Evolutionary conservation across 2,113 vertebrate genomes (phyloP), one percentile per base, ranked within the genome.

Genomic region (Hydropotes inermis): DNA sequence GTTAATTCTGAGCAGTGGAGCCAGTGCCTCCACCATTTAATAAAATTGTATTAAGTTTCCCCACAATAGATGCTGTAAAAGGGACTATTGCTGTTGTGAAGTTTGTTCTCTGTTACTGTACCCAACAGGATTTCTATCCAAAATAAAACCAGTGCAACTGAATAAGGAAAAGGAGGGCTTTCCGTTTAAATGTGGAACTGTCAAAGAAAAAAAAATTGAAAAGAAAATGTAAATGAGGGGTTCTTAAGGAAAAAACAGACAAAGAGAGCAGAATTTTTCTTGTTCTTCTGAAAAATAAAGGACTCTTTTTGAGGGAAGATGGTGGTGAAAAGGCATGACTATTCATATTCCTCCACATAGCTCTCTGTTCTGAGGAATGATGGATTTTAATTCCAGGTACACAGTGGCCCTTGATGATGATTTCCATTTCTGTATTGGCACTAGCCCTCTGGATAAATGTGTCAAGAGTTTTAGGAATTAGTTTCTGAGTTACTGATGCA

Each of bases 401-500:
- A 54, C 96, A 93, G 93, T 97, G 97, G 98, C 98, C 98, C 98
- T 98, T 97, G 97, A 99, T 98, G 98, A 98, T 98, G 98, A 99
- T 98, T 99, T 99, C 98, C 98, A 98, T 98, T 99, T 99, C 97
- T 97, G 60, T 98, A 95, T 96, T 98, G 98, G 97, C 84, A 88
- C 98, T 97, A 98, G 98, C 98, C 98, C 98, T 98, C 98, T 98
- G 98, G 98, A 99, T 99, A 98, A 98, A 99, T 98, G 98, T 98
- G 98, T 98, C 98, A 98, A 97, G 95, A 98, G 97, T 98, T 99
- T 99, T 98, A 99, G 98, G 98, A 98, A 99, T 99, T 99, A 98
- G 98, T 99, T 99, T 98, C 99, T 99, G 99, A 99, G 98, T 99
- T 99, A 99, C 98, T 57, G 96, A 98, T 97, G 98, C 98, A 99